Evolutionary conservation across 2,888 invertebrate genomes (phyloP).

Genomic region (Epistrophe eligans): DNA sequence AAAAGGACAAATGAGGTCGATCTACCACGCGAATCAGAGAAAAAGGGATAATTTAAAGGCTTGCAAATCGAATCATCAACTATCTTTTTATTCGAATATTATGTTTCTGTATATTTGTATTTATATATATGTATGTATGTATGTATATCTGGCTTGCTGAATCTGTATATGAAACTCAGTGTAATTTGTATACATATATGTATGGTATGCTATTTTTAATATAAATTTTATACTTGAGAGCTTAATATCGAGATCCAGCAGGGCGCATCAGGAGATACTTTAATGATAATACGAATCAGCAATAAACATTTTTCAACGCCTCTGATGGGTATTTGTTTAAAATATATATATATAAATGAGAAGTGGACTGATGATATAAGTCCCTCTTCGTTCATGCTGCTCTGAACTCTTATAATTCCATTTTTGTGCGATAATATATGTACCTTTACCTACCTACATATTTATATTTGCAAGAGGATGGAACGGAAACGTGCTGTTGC

Average conservation of each 20-base stretch:
- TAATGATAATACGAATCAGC: conserved; percentile 42
- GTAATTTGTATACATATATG: conserved; percentile 2
- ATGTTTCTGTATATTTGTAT: not conserved
- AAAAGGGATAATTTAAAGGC: conserved; percentile 37
- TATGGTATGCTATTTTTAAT: conserved; percentile 1
- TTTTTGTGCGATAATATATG: conserved; percentile 9
- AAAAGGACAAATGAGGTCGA: conserved; percentile 46
- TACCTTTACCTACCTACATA: too few relatives aligned
- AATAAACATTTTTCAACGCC: conserved; percentile 31
- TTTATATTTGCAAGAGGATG: not conserved
- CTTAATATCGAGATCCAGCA: not conserved
- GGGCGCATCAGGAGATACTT: not conserved
- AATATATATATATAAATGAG: conserved; percentile 56
- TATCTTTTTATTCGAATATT: not conserved
- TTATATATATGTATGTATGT: too few relatives aligned
- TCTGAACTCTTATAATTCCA: conserved; percentile 4
- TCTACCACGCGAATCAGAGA: not conserved
- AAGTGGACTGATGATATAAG: not conserved
- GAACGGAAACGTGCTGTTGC: not conserved
- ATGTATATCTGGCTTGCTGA: not conserved
- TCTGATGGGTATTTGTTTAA: conserved; percentile 54
- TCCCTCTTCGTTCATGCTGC: not conserved
- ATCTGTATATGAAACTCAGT: not conserved
- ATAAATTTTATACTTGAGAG: conserved; percentile 36
- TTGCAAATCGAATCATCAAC: conserved; percentile 39